Evolutionary conservation across 2,113 vertebrate genomes (phyloP), one percentile per base, ranked within the genome.

Genomic region (Tragelaphus strepsiceros): DNA sequence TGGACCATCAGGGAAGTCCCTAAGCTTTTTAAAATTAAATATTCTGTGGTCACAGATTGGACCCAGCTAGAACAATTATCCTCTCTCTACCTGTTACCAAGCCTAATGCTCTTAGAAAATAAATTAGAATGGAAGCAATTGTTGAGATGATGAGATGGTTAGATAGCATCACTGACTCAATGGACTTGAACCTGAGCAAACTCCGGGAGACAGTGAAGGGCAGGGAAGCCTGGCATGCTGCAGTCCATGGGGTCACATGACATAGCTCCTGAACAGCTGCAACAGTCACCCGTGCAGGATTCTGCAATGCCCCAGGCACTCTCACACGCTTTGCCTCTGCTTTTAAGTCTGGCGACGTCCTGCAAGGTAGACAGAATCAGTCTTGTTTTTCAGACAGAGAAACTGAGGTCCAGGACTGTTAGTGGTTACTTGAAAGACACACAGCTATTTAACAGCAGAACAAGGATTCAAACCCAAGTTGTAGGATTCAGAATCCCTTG

Each of bases 221-320:
- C 71, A 77, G 39, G 71, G 22, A 77, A 77, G 39, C 71, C 39
- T 43, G 39, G 39, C 6, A 15, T 26, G 22, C 39, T 77, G 35
- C 39, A 26, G 71, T 26, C 39, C 39, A 0, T 26, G 39, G 71
- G 39, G 71, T 26, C 12, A 15, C 39, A 26, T 26, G 71, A 77
- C 6, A 2, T 7, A 77, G 22, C 2, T 39, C n/a, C 67, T 43
- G 12, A 14, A 77, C 71, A 77, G 1, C 39, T 7, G 71, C 22
- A 7, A 7, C 67, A 26, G 30, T 30, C 49, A 2, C 11, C 61
- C 14, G 0, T 4, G 2, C 0, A 1, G 56, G 39, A 8, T 22
- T 81, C 61, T 15, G 28, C 26, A 21, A 7, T 22, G n/a, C 16
- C 12, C 19, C 15, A 28, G 61, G 6, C 39, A 26, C 26, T 3